Conservation (phyloP, 1,140 invertebrate genomes). For the Stegodyphus mimosarum region DNA sequence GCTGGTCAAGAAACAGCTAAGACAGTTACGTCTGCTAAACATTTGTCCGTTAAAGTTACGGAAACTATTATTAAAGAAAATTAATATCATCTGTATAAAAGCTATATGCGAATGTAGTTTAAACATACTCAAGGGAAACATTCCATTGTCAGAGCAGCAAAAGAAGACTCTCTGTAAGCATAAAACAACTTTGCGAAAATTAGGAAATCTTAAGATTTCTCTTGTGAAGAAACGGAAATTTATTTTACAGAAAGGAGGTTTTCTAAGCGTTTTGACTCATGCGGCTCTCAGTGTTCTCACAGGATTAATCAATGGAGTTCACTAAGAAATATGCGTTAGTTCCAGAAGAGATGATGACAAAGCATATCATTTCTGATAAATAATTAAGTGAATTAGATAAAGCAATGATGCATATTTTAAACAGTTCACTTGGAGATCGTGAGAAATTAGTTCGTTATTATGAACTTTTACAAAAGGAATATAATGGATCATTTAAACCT, state of each 20-base stretch:
- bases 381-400: neutral
- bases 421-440: neutral
- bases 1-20: neutral
- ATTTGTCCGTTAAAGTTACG: neutral
- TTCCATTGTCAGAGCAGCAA: neutral
- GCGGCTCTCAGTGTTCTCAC: neutral
- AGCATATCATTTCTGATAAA: neutral
- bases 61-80: neutral
- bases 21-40: neutral
- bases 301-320: neutral
- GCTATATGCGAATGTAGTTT: neutral
- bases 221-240: neutral
- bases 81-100: neutral
- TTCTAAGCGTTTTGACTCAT: constrained; percentile 3
- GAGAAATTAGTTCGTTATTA: neutral
- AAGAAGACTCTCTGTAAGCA: neutral
- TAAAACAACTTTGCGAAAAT: neutral
- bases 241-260: constrained; percentile 6
- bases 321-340: neutral
- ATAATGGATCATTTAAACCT: neutral
- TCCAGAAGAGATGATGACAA: neutral
- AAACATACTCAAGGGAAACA: neutral
- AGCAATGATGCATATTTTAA: neutral
- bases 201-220: no score
- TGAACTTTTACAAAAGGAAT: neutral